Percentiles rank a stretch among this genome's conserved stretches.
phyloP scores from a whole-genome alignment of 2,888 invertebrate genomes.

The Atherix ibis region DNA sequence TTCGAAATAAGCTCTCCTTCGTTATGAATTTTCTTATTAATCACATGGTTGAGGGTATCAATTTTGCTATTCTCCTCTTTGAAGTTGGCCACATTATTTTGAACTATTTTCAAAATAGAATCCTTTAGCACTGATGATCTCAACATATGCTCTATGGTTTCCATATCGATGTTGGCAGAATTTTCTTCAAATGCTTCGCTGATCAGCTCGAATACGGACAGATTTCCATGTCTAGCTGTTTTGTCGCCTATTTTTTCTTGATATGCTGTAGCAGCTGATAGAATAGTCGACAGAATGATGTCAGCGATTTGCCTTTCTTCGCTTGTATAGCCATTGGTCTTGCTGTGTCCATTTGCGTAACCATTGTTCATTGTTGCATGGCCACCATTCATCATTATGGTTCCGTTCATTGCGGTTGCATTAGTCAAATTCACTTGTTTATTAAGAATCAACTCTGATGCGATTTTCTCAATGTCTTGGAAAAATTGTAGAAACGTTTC shows the following conservation, averaged over 20 bases:
- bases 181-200: constrained; percentile 9
- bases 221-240: constrained; percentile 1
- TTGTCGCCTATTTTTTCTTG: too few species aligned
- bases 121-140: constrained; percentile 35
- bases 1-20: constrained; percentile 45
- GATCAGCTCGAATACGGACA: constrained; percentile 10
- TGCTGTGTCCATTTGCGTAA: constrained; percentile 5
- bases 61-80: constrained; percentile 29
- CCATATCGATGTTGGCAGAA: constrained; percentile 13
- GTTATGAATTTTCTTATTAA: constrained; percentile 25
- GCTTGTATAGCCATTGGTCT: too few species aligned
- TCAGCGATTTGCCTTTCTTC: constrained; percentile 8
- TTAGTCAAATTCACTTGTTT: not conserved
- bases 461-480: constrained; percentile 10
- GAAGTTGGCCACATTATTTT: constrained; percentile 4
- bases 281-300: constrained; percentile 8
- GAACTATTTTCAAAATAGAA: constrained; percentile 6
- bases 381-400: not conserved
- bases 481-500: constrained; percentile 10
- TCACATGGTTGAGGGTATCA: constrained; percentile 3
- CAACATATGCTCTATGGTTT: constrained; percentile 46
- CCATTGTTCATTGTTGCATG: constrained; percentile 4
- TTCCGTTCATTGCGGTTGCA: not conserved
- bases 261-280: constrained; percentile 6
- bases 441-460: constrained; percentile 3